These are phyloP conservation scores for Aphelenchoides besseyi DNA, from an alignment of 1,140 invertebrate genomes.

Conservation along the genomic window DNA sequence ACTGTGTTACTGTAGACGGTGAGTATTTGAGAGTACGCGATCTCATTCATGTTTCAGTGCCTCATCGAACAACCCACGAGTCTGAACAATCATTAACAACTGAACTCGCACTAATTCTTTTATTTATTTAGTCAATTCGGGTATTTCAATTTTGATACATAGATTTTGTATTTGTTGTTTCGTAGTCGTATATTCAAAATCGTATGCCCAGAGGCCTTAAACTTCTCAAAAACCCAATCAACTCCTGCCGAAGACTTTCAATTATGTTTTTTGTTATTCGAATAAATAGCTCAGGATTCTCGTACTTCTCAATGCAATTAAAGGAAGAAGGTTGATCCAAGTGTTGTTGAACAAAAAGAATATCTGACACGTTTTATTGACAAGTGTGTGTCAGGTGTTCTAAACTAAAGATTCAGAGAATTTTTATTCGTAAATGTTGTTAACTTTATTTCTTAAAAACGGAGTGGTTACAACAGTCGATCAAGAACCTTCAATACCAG, in stretches of 20 bases:
- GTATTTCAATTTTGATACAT: not conserved
- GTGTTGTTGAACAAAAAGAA: too few relatives aligned
- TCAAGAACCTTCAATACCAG: not conserved
- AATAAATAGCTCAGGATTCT: conserved; percentile 6
- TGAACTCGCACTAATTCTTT: not conserved
- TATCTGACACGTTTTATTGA: too few relatives aligned
- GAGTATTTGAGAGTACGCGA: not conserved
- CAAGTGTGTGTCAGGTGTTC: not conserved
- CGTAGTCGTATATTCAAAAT: not conserved
- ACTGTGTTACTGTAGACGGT: not conserved
- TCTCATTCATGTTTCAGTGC: too few relatives aligned
- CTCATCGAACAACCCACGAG: too few relatives aligned
- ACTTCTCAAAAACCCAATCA: not conserved
- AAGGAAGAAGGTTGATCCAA: too few relatives aligned
- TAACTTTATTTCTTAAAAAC: not conserved
- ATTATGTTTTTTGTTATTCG: not conserved
- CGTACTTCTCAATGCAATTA: too few relatives aligned
- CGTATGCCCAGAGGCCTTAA: too few relatives aligned
- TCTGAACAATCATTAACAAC: too few relatives aligned
- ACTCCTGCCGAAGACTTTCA: not conserved
- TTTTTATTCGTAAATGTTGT: not conserved
- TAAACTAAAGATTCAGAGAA: not conserved
- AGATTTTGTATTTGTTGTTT: not conserved
- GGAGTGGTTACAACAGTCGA: not conserved
- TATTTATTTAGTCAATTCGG: not conserved